Evolutionary conservation across 2,888 invertebrate genomes (phyloP).

Genomic region (Sclerodermus sp.): DNA sequence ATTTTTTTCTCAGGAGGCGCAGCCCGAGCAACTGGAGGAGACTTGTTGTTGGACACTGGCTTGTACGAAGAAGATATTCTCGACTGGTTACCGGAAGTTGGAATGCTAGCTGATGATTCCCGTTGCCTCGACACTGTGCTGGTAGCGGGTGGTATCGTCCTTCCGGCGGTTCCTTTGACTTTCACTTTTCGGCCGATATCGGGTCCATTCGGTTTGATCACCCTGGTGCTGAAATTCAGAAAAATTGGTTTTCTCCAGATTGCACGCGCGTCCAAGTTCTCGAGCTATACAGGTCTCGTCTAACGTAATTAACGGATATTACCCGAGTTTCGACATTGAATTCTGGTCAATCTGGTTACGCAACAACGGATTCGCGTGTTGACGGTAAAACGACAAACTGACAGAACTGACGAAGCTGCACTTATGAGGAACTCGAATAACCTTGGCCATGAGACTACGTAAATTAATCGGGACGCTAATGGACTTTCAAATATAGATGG

Average conservation of each 20-base stretch:
- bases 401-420: too few relatives aligned
- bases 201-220: conserved; percentile 88
- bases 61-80: conserved; percentile 55
- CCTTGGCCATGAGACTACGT: too few relatives aligned
- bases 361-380: too few relatives aligned
- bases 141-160: conserved; percentile 34
- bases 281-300: too few relatives aligned
- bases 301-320: conserved; percentile 15
- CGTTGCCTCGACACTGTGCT: conserved; percentile 45
- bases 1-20: conserved; percentile 44
- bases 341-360: conserved; percentile 1
- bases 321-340: conserved; percentile 2
- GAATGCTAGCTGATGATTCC: conserved; percentile 47
- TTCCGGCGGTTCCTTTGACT: conserved; percentile 61
- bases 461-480: too few relatives aligned
- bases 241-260: not conserved
- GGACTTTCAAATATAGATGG: too few relatives aligned
- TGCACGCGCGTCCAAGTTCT: not conserved
- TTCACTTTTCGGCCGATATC: conserved; percentile 88
- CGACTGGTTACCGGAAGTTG: conserved; percentile 44
- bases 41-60: conserved; percentile 51
- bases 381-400: too few relatives aligned
- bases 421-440: too few relatives aligned
- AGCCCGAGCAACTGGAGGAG: conserved; percentile 35
- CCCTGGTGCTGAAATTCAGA: conserved; percentile 78